Conservation (phyloP, 2,113 vertebrate species). For the Carollia perspicillata region DNA sequence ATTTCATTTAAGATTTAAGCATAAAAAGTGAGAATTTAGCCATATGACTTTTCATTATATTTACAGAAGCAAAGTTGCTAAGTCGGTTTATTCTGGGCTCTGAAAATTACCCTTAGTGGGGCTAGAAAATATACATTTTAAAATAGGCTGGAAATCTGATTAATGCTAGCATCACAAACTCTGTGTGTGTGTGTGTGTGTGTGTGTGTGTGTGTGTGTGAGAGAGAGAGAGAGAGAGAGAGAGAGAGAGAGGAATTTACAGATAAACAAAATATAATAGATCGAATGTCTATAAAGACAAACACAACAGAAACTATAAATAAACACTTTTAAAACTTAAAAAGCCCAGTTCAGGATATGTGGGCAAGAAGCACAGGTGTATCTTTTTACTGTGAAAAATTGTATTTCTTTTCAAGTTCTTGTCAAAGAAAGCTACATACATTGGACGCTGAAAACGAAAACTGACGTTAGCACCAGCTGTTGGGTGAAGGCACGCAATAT, state of each 20-base stretch:
- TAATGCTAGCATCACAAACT: background rate
- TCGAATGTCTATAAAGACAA: constrained; percentile 54
- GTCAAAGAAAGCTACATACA: constrained; percentile 4
- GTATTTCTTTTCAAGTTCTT: constrained; percentile 33
- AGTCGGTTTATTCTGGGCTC: background rate
- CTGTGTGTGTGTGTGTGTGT: background rate
- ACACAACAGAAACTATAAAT: background rate
- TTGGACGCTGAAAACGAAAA: constrained; percentile 21
- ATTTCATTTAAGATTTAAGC: constrained; percentile 56
- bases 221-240: background rate
- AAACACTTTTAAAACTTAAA: constrained; percentile 56
- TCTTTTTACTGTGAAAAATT: constrained; percentile 15
- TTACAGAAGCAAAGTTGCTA: background rate
- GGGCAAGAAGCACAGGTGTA: background rate
- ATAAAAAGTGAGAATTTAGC: constrained; percentile 31
- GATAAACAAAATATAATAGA: background rate
- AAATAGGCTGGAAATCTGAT: constrained; percentile 52
- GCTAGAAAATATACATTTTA: constrained; percentile 13
- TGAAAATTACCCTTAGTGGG: constrained; percentile 44
- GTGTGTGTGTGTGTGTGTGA: background rate
- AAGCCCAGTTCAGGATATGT: background rate
- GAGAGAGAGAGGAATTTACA: background rate
- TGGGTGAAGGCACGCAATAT: background rate
- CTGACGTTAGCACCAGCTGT: background rate
- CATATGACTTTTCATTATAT: background rate